Percentiles rank a stretch among this genome's conserved stretches.
These are phyloP conservation scores for Pasiphila rectangulata DNA, from an alignment of 2,888 invertebrate species.

Conservation along the genomic window DNA sequence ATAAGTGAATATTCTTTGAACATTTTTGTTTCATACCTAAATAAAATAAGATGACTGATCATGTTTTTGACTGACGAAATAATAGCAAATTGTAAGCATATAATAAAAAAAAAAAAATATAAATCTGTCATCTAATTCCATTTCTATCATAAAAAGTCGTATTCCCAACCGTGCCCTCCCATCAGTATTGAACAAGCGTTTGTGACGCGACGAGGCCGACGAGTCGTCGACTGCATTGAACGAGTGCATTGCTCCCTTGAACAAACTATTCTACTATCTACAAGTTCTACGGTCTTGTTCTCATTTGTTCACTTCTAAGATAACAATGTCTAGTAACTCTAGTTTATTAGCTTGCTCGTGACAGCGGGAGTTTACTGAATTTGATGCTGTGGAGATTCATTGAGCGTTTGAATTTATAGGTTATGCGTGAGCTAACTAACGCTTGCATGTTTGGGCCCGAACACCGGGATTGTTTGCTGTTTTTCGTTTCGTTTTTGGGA, in stretches of 20 bases:
- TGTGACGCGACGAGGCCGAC: slow-evolving; percentile 54
- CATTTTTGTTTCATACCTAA: too few relatives aligned
- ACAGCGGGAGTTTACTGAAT: background rate
- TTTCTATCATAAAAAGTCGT: too few relatives aligned
- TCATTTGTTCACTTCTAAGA: slow-evolving; percentile 53
- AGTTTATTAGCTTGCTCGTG: slow-evolving; percentile 13
- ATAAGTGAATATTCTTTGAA: too few relatives aligned
- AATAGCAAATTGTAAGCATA: too few relatives aligned
- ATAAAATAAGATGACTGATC: too few relatives aligned
- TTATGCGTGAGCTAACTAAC: too few relatives aligned
- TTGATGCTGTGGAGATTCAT: background rate
- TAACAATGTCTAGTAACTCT: slow-evolving; percentile 44
- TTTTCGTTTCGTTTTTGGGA: too few relatives aligned
- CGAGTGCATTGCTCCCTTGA: slow-evolving; percentile 59
- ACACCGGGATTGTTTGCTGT: too few relatives aligned
- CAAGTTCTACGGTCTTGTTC: slow-evolving; percentile 47
- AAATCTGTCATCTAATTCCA: too few relatives aligned
- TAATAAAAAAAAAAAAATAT: too few relatives aligned
- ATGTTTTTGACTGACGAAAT: too few relatives aligned
- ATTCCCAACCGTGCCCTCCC: slow-evolving; percentile 13
- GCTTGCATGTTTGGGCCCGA: too few relatives aligned
- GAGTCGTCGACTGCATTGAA: slow-evolving; percentile 40
- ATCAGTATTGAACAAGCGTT: slow-evolving; percentile 31
- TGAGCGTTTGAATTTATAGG: background rate
- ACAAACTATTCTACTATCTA: slow-evolving; percentile 15